A percentile compares a stretch with the other conserved stretches of the same genome.
Evolutionary conservation across 2,113 vertebrate species (phyloP).

Genomic region (Boulengeromyrus knoepffleri): DNA sequence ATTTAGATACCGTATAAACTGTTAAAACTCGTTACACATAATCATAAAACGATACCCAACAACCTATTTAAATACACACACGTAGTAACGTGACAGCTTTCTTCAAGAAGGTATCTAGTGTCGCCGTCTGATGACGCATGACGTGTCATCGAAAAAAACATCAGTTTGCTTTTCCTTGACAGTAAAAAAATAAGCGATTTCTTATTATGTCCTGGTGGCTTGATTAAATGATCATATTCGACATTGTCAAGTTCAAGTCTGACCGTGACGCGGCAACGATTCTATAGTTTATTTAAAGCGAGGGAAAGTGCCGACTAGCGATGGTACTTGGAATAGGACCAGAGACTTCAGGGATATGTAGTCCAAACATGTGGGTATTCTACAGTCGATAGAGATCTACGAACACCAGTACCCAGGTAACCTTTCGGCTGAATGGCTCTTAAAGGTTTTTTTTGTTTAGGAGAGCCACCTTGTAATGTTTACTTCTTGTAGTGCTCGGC

Average conservation of each 20-base stretch:
- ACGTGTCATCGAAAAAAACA: neutral
- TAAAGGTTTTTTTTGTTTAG: conserved; percentile 26
- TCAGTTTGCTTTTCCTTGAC: neutral
- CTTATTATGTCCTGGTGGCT: neutral
- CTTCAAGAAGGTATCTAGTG: neutral
- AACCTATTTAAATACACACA: neutral
- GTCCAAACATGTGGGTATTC: neutral
- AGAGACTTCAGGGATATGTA: conserved; percentile 27
- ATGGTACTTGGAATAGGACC: neutral
- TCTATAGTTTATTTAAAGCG: neutral
- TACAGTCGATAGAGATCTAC: neutral
- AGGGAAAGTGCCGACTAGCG: neutral
- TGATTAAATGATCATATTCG: neutral
- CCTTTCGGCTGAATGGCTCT: conserved; percentile 12
- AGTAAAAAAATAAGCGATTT: neutral
- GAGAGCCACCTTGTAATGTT: conserved; percentile 43
- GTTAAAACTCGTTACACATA: neutral
- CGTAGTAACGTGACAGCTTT: neutral
- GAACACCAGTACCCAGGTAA: conserved; percentile 22
- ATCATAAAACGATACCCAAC: neutral
- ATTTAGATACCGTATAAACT: neutral
- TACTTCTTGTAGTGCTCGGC: conserved; percentile 47
- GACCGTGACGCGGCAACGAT: neutral
- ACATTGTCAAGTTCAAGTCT: neutral
- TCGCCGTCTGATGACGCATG: conserved; percentile 34